Base-by-base conservation (phyloP, 1,140 invertebrate genomes). In the Hermatobates lingyangjiaoensis region DNA sequence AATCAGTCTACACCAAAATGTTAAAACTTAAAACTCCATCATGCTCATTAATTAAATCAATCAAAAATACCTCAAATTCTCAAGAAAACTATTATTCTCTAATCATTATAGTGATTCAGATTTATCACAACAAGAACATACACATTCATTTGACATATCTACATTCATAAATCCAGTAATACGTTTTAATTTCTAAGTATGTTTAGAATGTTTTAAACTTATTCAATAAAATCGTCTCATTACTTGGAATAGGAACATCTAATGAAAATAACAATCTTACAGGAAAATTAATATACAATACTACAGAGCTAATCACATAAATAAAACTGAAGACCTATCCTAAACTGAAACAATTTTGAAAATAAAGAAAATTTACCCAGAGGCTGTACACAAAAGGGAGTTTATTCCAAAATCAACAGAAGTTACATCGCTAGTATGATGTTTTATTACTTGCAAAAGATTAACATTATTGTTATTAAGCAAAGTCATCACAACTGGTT, bases 361-460 rank as follows among this genome's bases (percentile, higher is more conserved):
- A n/a, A 26, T 3, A 12, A 51, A 18, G 15, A 49, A 50, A 30
- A 61, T 58, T 67, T 67, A 79, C 77, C 75, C 73, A 1, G 76
- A 79, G 45, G 72, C 76, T 23, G 76, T 75, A 3, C 75, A 69
- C 44, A 79, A 57, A 14, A 72, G 67, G 56, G 66, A 72, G 61
- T 76, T 71, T 10, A 70, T 67, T 14, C 70, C 70, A 61, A 79
- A 79, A 62, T 77, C 75, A 38, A 76, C 72, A 50, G 67, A 67
- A 34, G 76, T 82, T 24, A 84, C 71, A 64, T 83, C 80, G 58
- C 74, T 79, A 1, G 66, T 68, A 57, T 82, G 77, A 20, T 60
- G 60, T 24, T 64, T 63, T 1, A 80, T 57, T 24, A 60, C 71
- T 62, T 78, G 75, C 27, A 79, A 54, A 46, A 65, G 20, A 24